phyloP scores from a whole-genome alignment of 2,113 vertebrate species.

The Cyphomyrus discorhynchus region DNA sequence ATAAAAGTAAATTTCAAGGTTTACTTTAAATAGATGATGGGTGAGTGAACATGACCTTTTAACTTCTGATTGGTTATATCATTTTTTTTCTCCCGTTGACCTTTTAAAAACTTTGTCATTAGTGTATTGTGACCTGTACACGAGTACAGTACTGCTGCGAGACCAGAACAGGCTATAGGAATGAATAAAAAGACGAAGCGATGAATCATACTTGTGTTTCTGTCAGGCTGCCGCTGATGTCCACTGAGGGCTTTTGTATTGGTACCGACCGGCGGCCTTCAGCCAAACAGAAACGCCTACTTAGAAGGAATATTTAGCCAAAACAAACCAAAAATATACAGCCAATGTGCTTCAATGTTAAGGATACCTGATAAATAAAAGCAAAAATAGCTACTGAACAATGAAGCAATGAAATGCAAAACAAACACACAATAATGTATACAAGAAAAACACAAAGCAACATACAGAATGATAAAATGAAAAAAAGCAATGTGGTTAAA shows the following conservation, averaged over 20 bases:
- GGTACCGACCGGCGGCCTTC: not conserved
- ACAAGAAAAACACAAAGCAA: not conserved
- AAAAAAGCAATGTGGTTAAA: not conserved
- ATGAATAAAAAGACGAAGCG: not conserved
- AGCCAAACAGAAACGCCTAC: not conserved
- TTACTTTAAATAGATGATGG: not conserved
- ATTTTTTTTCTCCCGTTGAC: not conserved
- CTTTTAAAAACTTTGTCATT: slow-evolving; percentile 15
- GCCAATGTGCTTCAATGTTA: not conserved
- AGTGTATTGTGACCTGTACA: not conserved
- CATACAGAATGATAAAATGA: not conserved
- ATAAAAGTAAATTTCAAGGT: not conserved
- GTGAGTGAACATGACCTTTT: not conserved
- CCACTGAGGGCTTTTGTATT: not conserved
- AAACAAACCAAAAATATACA: not conserved
- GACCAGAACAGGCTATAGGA: not conserved
- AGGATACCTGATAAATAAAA: not conserved
- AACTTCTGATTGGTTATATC: not conserved
- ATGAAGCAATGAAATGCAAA: not conserved
- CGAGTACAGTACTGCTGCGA: not conserved
- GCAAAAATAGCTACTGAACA: not conserved
- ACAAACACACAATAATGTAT: not conserved
- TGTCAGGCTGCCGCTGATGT: not conserved
- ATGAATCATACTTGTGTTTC: not conserved
- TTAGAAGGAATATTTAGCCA: not conserved